Evolutionary conservation across 92 coral and sea anemone species (phyloP), one percentile per base, ranked within the genome.

Genomic region (Phymanthus crucifer): DNA sequence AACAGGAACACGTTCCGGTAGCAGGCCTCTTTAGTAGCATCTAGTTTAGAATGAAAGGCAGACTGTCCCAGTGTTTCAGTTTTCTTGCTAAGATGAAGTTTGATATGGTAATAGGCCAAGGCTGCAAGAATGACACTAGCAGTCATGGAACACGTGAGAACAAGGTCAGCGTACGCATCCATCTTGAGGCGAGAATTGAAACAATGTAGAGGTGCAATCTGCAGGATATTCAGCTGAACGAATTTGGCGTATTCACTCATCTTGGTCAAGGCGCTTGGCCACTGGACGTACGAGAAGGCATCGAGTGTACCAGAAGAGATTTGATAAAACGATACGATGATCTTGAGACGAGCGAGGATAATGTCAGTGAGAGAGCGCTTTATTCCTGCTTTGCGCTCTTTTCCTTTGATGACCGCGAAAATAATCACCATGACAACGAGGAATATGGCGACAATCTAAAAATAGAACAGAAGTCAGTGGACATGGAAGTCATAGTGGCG

Each of bases 151-250:
- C 48, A 43, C 48, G 48, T 43, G 48, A 43, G 9, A 43, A 43
- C 48, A 5, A 43, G 48, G 13, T 43, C 10, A 13, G 83, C 84
- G 45, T 66, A 83, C 29, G 88, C 86, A 45, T 90, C 72, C 46
- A 72, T 78, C 36, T 43, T 43, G 13, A 43, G 48, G 13, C 48
- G 48, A 43, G 48, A 43, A 43, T 43, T 43, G 48, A 43, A 43
- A 43, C 48, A 43, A 43, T 43, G 48, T 43, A 43, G 48, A 43
- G 48, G 48, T 43, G 48, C 48, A 58, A 90, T 84, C 40, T 83
- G 81, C 29, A 90, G 83, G 40, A 90, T 50, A 57, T 86, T 90
- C 5, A 90, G 88, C 73, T 90, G 93, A 26, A 90, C 34, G 12
- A 90, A 52, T 34, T 86, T 83, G 6, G 93, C 48, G 48, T 43